Percentiles rank a stretch among this genome's conserved stretches.
Evolutionary conservation across 2,113 vertebrate species (phyloP).

Genomic region (Tyrannus savana): DNA sequence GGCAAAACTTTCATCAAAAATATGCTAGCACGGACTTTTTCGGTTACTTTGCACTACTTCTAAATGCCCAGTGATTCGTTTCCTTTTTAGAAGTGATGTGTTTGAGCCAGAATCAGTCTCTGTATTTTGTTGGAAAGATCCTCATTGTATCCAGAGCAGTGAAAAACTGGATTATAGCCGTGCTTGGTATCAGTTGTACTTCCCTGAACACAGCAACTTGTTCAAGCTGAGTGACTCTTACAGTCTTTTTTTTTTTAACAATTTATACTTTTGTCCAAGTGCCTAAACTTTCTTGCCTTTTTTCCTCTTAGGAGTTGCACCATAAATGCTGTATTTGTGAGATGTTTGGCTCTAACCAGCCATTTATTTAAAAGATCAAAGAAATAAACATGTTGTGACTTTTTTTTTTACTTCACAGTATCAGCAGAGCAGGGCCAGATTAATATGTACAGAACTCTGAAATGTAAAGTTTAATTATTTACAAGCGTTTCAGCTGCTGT

Average conservation of each 20-base stretch:
- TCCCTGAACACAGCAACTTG: not conserved
- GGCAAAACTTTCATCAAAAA: not conserved
- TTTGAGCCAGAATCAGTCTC: not conserved
- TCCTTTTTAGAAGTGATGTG: not conserved
- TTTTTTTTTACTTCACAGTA: not conserved
- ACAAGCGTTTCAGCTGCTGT: not conserved
- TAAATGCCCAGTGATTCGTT: not conserved
- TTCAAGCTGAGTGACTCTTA: not conserved
- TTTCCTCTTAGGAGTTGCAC: not conserved
- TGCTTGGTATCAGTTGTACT: not conserved
- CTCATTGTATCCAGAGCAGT: not conserved
- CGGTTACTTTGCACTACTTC: not conserved
- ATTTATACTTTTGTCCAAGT: not conserved
- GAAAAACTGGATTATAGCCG: not conserved
- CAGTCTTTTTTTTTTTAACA: not conserved
- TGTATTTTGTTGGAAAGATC: not conserved
- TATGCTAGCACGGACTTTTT: fast-evolving
- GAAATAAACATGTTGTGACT: not conserved
- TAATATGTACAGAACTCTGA: not conserved
- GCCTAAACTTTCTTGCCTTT: not conserved
- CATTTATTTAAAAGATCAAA: not conserved
- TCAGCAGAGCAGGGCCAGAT: not conserved
- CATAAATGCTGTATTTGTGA: not conserved
- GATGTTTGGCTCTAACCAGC: not conserved
- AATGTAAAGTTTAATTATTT: conserved; percentile 2